phyloP scores from a whole-genome alignment of 2,113 vertebrate species.

The Diphyllodes magnificus region DNA sequence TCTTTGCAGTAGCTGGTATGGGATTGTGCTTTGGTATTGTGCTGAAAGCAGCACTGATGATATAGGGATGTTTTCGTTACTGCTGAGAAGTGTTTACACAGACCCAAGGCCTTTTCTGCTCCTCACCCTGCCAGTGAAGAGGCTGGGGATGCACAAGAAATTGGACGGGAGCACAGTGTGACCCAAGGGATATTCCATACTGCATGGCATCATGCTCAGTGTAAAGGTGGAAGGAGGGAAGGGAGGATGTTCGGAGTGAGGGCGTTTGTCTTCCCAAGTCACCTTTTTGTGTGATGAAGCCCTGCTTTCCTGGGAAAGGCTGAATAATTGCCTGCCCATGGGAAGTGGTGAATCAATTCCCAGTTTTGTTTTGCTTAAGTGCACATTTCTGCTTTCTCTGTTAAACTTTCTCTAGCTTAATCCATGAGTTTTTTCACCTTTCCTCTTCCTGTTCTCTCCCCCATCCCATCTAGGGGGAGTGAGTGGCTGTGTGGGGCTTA shows the following conservation, averaged over 20 bases:
- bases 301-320: not conserved
- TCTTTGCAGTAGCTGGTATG: not conserved
- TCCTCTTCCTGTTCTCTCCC: not conserved
- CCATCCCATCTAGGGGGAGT: rapidly evolving
- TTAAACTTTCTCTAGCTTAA: not conserved
- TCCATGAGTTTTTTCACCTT: not conserved
- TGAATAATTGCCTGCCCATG: not conserved
- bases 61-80: not conserved
- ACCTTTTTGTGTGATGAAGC: not conserved
- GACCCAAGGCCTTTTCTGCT: not conserved
- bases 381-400: not conserved
- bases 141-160: not conserved
- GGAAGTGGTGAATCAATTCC: not conserved
- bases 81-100: not conserved
- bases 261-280: rapidly evolving
- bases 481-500: not conserved
- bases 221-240: not conserved
- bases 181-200: not conserved
- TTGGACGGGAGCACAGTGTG: not conserved
- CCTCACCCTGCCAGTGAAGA: rapidly evolving
- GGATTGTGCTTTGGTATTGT: not conserved
- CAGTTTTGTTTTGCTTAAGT: not conserved
- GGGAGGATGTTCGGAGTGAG: rapidly evolving
- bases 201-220: not conserved
- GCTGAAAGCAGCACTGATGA: not conserved